A percentile compares a stretch with the other conserved stretches of the same genome.
These are phyloP conservation scores for Caenorhabditis afra DNA, from an alignment of 2,888 invertebrate genomes.

Conservation along the genomic window DNA sequence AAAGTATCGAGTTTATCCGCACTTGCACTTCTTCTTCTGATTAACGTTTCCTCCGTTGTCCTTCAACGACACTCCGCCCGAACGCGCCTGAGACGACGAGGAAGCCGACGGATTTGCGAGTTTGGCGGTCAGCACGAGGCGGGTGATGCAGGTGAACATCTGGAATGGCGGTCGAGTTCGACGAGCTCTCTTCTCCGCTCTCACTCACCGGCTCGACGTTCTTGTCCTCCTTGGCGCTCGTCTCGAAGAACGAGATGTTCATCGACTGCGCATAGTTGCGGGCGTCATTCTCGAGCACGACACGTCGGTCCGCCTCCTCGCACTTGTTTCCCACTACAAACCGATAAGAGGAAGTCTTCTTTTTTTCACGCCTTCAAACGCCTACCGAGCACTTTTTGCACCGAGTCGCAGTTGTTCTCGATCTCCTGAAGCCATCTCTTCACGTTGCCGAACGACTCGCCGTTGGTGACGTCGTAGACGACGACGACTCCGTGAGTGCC, in stretches of 20 bases:
- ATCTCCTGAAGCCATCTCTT: conserved; percentile 99
- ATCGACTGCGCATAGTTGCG: conserved; percentile 96
- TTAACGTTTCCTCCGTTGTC: conserved; percentile 34
- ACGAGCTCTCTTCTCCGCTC: too few species aligned
- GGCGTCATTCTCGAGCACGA: conserved; percentile 96
- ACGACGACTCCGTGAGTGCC: conserved; percentile 99
- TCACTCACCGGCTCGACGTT: conserved; percentile 95
- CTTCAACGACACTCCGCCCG: conserved; percentile 58
- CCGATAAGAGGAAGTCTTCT: background rate
- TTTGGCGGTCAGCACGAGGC: conserved; percentile 90
- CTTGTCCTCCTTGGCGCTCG: conserved; percentile 98
- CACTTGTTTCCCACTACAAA: conserved; percentile 92
- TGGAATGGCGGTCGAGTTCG: conserved; percentile 80
- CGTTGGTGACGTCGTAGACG: conserved; percentile 98
- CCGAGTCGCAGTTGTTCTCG: conserved; percentile 96
- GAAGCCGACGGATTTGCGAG: conserved; percentile 77
- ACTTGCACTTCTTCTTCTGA: conserved; percentile 70
- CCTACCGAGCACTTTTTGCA: conserved; percentile 78
- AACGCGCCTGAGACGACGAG: conserved; percentile 30
- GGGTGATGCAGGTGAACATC: conserved; percentile 87
- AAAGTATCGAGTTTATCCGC: conserved; percentile 49
- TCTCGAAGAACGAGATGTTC: conserved; percentile 97
- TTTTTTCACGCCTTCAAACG: background rate
- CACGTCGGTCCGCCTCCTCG: conserved; percentile 94
- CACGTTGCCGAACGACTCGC: conserved; percentile 98